phyloP scores from a whole-genome alignment of 2,888 invertebrate genomes.

The Nebria salina region DNA sequence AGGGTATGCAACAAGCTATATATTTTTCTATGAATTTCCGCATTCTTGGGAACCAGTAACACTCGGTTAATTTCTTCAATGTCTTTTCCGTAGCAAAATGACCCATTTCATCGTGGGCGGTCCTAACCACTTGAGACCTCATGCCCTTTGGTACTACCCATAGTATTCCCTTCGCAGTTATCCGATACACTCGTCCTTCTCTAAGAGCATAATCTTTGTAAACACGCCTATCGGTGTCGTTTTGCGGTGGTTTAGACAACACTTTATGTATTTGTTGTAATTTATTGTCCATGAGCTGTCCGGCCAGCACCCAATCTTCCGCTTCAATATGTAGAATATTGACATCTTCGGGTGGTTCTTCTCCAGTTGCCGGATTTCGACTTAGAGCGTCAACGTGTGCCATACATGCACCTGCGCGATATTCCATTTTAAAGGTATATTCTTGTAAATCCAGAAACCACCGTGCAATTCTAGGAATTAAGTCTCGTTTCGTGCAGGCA shows the following conservation, averaged over 20 bases:
- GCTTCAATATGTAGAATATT: slow-evolving; percentile 8
- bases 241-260: no score
- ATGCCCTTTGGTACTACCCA: no score
- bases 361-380: slow-evolving; percentile 32
- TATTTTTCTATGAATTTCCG: slow-evolving; percentile 48
- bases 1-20: no score
- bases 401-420: slow-evolving; percentile 49
- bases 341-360: slow-evolving; percentile 2
- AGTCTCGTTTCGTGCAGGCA: slow-evolving; percentile 47
- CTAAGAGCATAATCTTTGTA: no score
- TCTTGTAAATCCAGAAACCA: slow-evolving; percentile 50
- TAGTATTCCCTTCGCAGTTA: no score
- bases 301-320: slow-evolving; percentile 28
- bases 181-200: no score
- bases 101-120: no score
- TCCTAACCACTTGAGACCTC: no score
- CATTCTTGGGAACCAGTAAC: slow-evolving; percentile 48
- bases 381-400: slow-evolving; percentile 50
- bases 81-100: slow-evolving; percentile 54
- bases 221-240: no score
- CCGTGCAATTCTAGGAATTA: slow-evolving; percentile 49
- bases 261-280: no score
- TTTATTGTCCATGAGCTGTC: slow-evolving; percentile 9
- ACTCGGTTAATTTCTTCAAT: slow-evolving; percentile 49
- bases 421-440: slow-evolving; percentile 49